Evolutionary conservation across 2,888 invertebrate species (phyloP), one percentile per base, ranked within the genome.

Genomic region (Barypeithes pellucidus): DNA sequence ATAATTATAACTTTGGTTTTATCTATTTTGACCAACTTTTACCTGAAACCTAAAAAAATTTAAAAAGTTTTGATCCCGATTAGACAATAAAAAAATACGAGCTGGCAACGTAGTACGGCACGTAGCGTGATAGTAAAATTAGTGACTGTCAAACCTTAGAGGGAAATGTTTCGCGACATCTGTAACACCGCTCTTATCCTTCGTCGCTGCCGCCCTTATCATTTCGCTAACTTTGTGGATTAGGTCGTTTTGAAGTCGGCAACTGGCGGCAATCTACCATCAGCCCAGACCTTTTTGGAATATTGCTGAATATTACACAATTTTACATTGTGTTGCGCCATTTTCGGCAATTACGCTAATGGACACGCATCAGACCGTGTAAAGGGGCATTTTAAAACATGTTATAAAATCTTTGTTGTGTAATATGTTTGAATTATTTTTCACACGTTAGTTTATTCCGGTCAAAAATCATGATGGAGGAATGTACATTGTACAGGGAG

Each of bases 211-310:
- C 1, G 24, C 24, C 14, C 20, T 20, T 11, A 47, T 47, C 47
- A 18, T 47, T 47, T 47, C 33, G 22, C 54, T 16, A 54, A 54
- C 54, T 54, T 54, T 24, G 54, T 33, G 54, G 33, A 54, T 54
- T 54, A 54, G 29, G 9, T 16, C 54, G 54, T 54, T 54, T 33
- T 54, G 12, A 54, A 54, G 54, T 54, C 16, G 54, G 54, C 54
- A 54, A 54, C 54, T 54, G 54, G 54, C 54, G n/a, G 33, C 54
- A 54, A 54, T 54, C 54, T 54, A 33, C 54, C 33, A 54, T 54
- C 54, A 14, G n/a, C 14, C 22, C 50, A 50, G 50, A 24, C 50
- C 54, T 54, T 54, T 54, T 54, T 8, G 33, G 54, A n/a, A 33
- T 54, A 33, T 54, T 54, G 29, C 54, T 16, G 33, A 22, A 54